Evolutionary conservation across 92 coral and sea anemone species (phyloP).

Genomic region (Diadumene lineata): DNA sequence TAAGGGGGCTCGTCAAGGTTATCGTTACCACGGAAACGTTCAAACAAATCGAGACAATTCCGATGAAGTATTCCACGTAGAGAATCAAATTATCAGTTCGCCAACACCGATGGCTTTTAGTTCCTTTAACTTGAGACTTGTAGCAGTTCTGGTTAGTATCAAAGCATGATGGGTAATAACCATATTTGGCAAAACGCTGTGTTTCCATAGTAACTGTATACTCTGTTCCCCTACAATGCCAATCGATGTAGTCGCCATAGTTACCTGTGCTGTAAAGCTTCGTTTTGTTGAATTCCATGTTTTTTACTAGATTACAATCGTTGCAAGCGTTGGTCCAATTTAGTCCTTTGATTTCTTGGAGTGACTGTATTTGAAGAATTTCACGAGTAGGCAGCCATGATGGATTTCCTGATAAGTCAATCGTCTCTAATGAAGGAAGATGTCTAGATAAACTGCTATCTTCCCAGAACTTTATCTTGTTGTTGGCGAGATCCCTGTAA

Average conservation of each 20-base stretch:
- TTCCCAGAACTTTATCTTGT: constrained; percentile 28
- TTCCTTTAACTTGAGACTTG: constrained; percentile 22
- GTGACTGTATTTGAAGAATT: constrained; percentile 36
- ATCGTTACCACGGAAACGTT: constrained; percentile 42
- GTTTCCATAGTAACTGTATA: constrained; percentile 32
- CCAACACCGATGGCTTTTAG: constrained; percentile 44
- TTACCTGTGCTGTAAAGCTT: constrained; percentile 17
- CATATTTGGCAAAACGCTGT: constrained; percentile 23
- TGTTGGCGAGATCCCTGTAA: constrained; percentile 14
- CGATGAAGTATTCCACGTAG: constrained; percentile 31
- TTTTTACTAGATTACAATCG: constrained; percentile 49
- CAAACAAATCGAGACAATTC: constrained; percentile 16
- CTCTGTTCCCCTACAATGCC: constrained; percentile 42
- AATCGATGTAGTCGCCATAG: constrained; percentile 18
- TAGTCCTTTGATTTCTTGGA: constrained; percentile 52
- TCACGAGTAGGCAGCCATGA: constrained; percentile 37
- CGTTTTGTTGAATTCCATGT: not conserved
- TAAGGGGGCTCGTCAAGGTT: constrained; percentile 31
- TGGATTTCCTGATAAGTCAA: constrained; percentile 36
- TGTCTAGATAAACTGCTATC: constrained; percentile 13
- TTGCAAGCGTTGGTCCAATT: constrained; percentile 64
- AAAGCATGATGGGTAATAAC: constrained; percentile 36
- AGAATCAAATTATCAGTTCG: constrained; percentile 35
- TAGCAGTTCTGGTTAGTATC: constrained; percentile 26
- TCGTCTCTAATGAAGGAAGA: constrained; percentile 39